phyloP scores from a whole-genome alignment of 1,140 invertebrate genomes.

The Elymnias hypermnestra region DNA sequence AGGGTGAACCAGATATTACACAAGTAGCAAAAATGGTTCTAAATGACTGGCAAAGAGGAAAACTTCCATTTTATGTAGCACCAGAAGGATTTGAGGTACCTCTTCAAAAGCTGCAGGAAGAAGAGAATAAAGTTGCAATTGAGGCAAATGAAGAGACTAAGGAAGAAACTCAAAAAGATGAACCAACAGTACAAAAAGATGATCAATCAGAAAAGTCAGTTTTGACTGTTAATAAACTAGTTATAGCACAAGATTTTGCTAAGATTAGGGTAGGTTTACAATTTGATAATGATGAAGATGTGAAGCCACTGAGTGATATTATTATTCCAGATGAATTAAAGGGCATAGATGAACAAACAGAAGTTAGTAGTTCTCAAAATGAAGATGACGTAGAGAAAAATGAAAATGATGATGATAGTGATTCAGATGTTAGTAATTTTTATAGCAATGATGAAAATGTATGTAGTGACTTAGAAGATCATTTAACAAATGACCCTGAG shows the following conservation, averaged over 20 bases:
- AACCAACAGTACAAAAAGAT: conserved; percentile 25
- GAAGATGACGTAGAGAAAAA: conserved; percentile 66
- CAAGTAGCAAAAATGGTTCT: conserved; percentile 95
- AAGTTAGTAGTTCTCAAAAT: conserved; percentile 42
- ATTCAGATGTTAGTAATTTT: conserved; percentile 79
- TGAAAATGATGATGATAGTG: conserved; percentile 70
- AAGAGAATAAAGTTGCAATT: conserved; percentile 27
- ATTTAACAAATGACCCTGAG: conserved; percentile 70
- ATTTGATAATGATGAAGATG: conserved; percentile 83
- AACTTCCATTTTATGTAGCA: conserved; percentile 94
- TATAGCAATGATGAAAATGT: conserved; percentile 79
- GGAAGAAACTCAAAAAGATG: conserved; percentile 24
- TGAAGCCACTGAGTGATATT: conserved; percentile 77
- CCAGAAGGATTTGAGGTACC: conserved; percentile 87
- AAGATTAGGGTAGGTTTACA: conserved; percentile 87
- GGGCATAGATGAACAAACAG: conserved; percentile 61
- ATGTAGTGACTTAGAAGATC: conserved; percentile 66
- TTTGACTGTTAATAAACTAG: conserved; percentile 63
- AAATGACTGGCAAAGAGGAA: conserved; percentile 99
- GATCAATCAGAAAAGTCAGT: conserved; percentile 35
- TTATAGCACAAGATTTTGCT: conserved; percentile 85
- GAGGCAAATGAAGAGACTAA: conserved; percentile 15
- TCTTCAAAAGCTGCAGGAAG: conserved; percentile 50
- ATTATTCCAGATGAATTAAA: conserved; percentile 76
- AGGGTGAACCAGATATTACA: conserved; percentile 95